phyloP scores from a whole-genome alignment of 2,113 vertebrate species.

The Rhagologus leucostigma region DNA sequence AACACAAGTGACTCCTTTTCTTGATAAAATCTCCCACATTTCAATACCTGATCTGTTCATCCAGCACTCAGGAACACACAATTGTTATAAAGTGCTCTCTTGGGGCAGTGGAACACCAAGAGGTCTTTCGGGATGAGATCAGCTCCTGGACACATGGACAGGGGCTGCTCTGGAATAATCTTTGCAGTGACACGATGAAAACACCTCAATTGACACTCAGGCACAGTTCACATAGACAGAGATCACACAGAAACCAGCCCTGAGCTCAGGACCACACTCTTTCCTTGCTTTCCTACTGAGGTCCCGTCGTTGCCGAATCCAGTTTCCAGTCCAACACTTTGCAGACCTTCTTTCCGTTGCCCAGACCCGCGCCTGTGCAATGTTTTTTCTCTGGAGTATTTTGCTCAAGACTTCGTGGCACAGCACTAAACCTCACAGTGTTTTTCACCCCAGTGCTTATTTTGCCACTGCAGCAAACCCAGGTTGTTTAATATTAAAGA shows the following conservation, averaged over 20 bases:
- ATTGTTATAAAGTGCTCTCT: rapidly evolving
- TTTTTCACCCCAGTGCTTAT: neutral
- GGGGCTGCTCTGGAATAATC: neutral
- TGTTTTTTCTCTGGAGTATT: neutral
- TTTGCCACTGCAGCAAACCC: neutral
- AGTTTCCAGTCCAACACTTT: neutral
- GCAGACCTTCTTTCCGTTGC: neutral
- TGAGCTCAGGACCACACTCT: too few relatives aligned
- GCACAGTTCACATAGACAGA: neutral
- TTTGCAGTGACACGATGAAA: neutral
- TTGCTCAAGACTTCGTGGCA: neutral
- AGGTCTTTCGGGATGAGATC: neutral
- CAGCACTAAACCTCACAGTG: neutral
- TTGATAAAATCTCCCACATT: neutral
- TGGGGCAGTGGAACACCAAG: neutral
- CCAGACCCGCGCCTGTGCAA: neutral
- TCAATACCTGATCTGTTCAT: neutral
- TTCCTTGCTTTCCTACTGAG: neutral
- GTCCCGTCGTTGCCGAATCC: rapidly evolving
- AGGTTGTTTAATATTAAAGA: neutral
- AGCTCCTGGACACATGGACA: rapidly evolving
- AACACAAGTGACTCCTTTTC: neutral
- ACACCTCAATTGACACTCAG: neutral
- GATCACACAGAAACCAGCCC: neutral
- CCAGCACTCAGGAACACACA: rapidly evolving